A percentile compares a stretch with the other conserved stretches of the same genome.
These are phyloP conservation scores for Incurvaria masculella DNA, from an alignment of 2,888 invertebrate species.

Conservation along the genomic window DNA sequence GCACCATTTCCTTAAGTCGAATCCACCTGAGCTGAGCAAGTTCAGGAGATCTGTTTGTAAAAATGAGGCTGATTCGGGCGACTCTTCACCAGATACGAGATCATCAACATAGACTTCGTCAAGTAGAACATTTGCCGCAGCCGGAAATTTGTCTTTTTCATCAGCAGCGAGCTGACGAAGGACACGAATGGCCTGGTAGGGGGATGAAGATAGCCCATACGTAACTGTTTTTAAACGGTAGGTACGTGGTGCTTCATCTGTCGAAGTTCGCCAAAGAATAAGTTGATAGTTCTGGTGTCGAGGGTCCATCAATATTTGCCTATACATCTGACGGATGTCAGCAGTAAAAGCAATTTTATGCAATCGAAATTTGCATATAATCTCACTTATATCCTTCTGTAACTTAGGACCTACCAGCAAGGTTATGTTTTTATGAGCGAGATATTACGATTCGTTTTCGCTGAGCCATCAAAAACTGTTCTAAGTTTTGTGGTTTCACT, in stretches of 20 bases:
- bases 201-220: slow-evolving; percentile 13
- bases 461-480: slow-evolving; percentile 20
- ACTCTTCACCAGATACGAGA: too few species aligned
- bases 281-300: too few species aligned
- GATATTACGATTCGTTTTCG: slow-evolving; percentile 12
- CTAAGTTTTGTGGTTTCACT: slow-evolving; percentile 18
- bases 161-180: slow-evolving; percentile 6
- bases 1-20: slow-evolving; percentile 1
- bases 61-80: slow-evolving; percentile 4
- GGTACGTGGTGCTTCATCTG: slow-evolving; percentile 5
- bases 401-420: slow-evolving; percentile 15
- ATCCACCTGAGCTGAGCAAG: too few species aligned
- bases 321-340: slow-evolving; percentile 16
- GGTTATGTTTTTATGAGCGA: slow-evolving; percentile 16
- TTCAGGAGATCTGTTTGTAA: slow-evolving; percentile 7
- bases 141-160: too few species aligned
- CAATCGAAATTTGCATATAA: slow-evolving; percentile 14
- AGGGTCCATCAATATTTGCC: not conserved
- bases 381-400: slow-evolving; percentile 15
- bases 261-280: slow-evolving; percentile 4
- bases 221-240: too few species aligned
- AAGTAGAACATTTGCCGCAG: too few species aligned
- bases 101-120: too few species aligned
- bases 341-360: slow-evolving; percentile 14
- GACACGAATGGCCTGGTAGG: slow-evolving; percentile 10